Evolutionary conservation across 2,113 vertebrate genomes (phyloP).

Genomic region (Ascaphus truei): DNA sequence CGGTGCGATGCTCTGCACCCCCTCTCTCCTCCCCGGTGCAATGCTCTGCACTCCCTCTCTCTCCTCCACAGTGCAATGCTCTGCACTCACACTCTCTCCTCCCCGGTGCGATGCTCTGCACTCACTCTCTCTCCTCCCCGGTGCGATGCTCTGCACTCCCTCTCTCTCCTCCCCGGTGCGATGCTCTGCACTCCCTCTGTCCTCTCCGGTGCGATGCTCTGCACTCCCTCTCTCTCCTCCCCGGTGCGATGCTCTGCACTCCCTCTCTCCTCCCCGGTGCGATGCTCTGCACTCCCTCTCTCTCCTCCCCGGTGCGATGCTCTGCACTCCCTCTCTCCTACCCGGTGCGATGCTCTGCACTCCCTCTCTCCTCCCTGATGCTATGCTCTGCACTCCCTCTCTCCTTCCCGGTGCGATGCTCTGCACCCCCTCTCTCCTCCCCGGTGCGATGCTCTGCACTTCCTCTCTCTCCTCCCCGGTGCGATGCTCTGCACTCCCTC

Average conservation of each 20-base stretch:
- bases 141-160: background rate
- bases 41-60: background rate
- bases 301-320: background rate
- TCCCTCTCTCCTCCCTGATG: background rate
- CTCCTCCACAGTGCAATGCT: background rate
- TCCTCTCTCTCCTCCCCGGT: background rate
- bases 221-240: background rate
- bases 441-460: background rate
- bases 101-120: background rate
- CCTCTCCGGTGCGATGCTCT: background rate
- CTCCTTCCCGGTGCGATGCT: background rate
- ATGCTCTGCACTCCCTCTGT: background rate
- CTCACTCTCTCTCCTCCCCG: too few relatives aligned
- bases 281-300: background rate
- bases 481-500: background rate
- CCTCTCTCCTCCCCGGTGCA: too few relatives aligned
- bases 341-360: background rate
- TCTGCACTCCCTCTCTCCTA: background rate
- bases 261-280: background rate
- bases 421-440: background rate
- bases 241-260: background rate
- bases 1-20: background rate
- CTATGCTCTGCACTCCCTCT: background rate
- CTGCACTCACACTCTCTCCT: background rate
- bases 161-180: background rate